Evolutionary conservation across 2,888 invertebrate species (phyloP), one percentile per base, ranked within the genome.

Genomic region (Drosophila borborema): DNA sequence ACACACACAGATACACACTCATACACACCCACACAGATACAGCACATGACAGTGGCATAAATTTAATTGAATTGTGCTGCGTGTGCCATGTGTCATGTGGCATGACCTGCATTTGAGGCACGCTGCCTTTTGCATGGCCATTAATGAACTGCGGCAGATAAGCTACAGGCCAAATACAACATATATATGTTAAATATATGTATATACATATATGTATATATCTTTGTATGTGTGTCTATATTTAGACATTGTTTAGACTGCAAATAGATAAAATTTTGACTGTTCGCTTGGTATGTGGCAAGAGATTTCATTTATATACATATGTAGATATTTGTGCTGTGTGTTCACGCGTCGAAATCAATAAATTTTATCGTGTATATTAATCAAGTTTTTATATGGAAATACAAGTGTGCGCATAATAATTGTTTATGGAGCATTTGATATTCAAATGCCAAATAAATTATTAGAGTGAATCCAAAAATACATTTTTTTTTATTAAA

Each of bases 51-150:
- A 88, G 71, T 82, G 86, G 86, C 81, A 76, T 75, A 88, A 86
- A 82, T 82, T 78, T 63, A 88, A 85, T 88, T 86, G 83, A 83
- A 83, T 78, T 73, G 86, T 72, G 76, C 48, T 56, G 82, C 51
- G 41, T 63, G 67, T 48, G 63, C 69, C 74, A 48, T 59, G 64
- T 56, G 61, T 75, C 49, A 58, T 63, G 65, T 49, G 63, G 63
- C 61, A 51, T 64, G 51, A 40, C 43, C 34, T 60, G 60, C n/a
- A 54, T 62, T 54, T 70, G 68, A 20, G 49, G 41, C 46, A 43
- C 63, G 51, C 64, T 64, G 64, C 45, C 36, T 48, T 51, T 62
- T 51, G 67, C 69, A 62, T 45, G n/a, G 59, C 36, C 67, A 56
- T 68, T 73, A 72, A 78, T 72, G 65, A 63, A 58, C 38, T 40